Conservation (phyloP, 2,888 invertebrate genomes). For the Atethmia centrago region DNA sequence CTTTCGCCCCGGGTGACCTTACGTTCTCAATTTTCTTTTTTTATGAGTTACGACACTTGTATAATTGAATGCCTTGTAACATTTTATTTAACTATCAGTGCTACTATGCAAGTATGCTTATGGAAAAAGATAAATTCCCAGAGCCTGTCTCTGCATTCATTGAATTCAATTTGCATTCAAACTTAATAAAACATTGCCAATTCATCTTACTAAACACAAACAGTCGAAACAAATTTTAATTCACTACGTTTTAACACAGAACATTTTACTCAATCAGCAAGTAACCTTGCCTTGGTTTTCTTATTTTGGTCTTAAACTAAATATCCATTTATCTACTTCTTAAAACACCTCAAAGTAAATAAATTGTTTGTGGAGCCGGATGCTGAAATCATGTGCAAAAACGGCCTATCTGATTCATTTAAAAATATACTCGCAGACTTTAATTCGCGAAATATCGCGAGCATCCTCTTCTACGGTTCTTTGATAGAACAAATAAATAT, state of each 20-base stretch:
- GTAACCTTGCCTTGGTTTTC: neutral
- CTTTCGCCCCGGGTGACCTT: no score
- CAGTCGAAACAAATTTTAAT: neutral
- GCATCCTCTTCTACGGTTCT: constrained; percentile 36
- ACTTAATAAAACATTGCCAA: neutral
- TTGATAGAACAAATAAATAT: constrained; percentile 69
- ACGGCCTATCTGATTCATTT: constrained; percentile 23
- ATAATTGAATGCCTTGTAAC: neutral
- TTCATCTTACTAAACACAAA: neutral
- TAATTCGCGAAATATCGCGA: constrained; percentile 25
- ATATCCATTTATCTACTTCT: constrained; percentile 15
- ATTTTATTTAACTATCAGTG: neutral
- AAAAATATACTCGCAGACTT: constrained; percentile 33
- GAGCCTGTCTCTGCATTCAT: neutral
- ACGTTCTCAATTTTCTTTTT: constrained; percentile 30
- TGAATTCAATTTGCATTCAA: neutral
- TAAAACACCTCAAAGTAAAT: constrained; percentile 31
- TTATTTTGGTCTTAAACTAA: constrained; percentile 24
- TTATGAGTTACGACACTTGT: constrained; percentile 1
- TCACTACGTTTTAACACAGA: neutral
- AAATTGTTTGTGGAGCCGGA: constrained; percentile 37
- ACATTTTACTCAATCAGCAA: constrained; percentile 8
- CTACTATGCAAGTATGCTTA: no score
- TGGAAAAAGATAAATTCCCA: neutral
- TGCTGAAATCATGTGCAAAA: constrained; percentile 16